Conservation (phyloP, 2,888 invertebrate genomes). For the Cecidostiba fungosa region DNA sequence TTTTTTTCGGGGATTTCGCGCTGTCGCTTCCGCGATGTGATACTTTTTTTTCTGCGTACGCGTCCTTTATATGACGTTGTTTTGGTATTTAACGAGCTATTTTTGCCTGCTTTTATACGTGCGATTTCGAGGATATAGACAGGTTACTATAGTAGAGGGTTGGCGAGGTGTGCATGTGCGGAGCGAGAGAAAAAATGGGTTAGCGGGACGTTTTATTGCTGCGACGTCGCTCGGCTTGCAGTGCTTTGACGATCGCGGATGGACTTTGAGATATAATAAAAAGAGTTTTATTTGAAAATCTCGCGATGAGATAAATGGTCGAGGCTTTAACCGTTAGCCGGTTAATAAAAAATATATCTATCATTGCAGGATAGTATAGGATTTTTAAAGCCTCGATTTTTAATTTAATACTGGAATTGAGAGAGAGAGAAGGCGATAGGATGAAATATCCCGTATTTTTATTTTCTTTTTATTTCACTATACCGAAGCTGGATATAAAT, state of each 20-base stretch:
- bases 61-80: slow-evolving; percentile 32
- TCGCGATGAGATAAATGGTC: not conserved
- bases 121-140: not conserved
- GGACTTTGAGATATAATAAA: not conserved
- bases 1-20: not conserved
- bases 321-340: not conserved
- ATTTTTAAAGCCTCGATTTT: not conserved
- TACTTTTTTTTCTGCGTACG: not conserved
- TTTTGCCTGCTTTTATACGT: slow-evolving; percentile 16
- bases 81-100: slow-evolving; percentile 36
- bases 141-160: not conserved
- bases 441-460: not conserved
- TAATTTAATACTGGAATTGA: not conserved
- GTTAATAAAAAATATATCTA: not conserved
- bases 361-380: not conserved
- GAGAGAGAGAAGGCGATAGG: not conserved
- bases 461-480: not conserved
- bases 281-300: not conserved
- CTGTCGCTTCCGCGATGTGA: not conserved
- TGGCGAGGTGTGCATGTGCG: not conserved
- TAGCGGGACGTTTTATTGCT: slow-evolving; percentile 6
- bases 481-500: not conserved
- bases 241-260: not conserved
- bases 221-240: not conserved
- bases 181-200: slow-evolving; percentile 1